Conservation (phyloP, 2,113 vertebrate genomes). For the Phaethornis superciliosus region DNA sequence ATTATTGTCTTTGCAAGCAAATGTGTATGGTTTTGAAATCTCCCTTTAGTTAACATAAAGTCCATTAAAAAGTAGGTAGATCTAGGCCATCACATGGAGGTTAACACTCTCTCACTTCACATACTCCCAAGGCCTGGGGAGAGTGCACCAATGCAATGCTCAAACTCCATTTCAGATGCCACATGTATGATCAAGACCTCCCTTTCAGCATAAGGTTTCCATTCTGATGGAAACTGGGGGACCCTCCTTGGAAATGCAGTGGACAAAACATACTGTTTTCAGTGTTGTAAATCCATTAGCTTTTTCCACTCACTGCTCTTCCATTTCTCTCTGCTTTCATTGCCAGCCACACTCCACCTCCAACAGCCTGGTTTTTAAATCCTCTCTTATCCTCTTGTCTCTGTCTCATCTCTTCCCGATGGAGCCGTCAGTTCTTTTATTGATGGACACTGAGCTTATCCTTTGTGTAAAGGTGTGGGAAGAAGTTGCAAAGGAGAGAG, state of each 20-base stretch:
- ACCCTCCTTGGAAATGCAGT: not conserved
- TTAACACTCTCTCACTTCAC: not conserved
- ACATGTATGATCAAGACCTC: not conserved
- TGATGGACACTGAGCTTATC: not conserved
- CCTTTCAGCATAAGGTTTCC: not conserved
- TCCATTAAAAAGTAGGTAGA: not conserved
- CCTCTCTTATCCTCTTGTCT: not conserved
- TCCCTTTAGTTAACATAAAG: conserved; percentile 52
- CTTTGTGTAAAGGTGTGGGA: not conserved
- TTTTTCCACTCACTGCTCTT: not conserved
- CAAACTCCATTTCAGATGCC: not conserved
- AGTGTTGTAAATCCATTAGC: not conserved
- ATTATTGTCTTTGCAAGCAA: conserved; percentile 26
- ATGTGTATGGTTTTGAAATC: conserved; percentile 20
- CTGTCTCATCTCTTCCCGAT: not conserved
- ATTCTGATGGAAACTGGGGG: not conserved
- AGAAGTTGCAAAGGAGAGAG: not conserved
- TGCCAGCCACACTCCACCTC: not conserved
- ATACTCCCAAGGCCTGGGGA: not conserved
- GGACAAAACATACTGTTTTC: not conserved
- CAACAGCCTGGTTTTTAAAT: not conserved
- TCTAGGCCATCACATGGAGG: not conserved
- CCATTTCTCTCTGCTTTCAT: not conserved
- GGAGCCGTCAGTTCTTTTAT: not conserved
- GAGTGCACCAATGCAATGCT: not conserved